phyloP scores from a whole-genome alignment of 1,140 invertebrate species.

The Hydropsyche tenuis region DNA sequence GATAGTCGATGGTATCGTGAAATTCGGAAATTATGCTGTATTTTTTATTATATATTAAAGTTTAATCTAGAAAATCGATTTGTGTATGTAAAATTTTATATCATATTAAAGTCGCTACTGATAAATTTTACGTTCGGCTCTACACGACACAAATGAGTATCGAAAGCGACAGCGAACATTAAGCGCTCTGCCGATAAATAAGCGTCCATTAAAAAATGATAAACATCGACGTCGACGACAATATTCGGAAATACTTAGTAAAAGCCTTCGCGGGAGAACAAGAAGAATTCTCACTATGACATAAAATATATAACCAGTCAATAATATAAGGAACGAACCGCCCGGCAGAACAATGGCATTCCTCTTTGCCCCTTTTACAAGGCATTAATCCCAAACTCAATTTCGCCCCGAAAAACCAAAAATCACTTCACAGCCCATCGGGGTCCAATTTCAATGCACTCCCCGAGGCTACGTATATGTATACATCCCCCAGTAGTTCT shows the following conservation, averaged over 20 bases:
- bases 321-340: too few species aligned
- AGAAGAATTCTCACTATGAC: neutral
- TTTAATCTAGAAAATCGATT: too few species aligned
- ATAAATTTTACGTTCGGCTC: neutral
- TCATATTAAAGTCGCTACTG: too few species aligned
- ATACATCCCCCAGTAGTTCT: neutral
- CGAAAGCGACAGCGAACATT: neutral
- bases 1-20: too few species aligned
- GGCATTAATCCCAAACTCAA: slow-evolving; percentile 47
- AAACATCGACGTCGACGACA: neutral
- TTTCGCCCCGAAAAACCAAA: slow-evolving; percentile 48
- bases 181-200: neutral
- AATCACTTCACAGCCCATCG: slow-evolving; percentile 47
- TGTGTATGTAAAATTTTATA: too few species aligned
- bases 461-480: slow-evolving; percentile 25
- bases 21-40: too few species aligned
- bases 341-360: slow-evolving; percentile 30
- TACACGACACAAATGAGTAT: neutral
- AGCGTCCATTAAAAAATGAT: slow-evolving; percentile 11
- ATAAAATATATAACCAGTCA: too few species aligned
- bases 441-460: slow-evolving; percentile 44
- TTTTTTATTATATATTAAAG: too few species aligned
- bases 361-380: slow-evolving; percentile 38
- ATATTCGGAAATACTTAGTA: too few species aligned
- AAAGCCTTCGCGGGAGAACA: too few species aligned